These are phyloP conservation scores for Cylas formicarius DNA, from an alignment of 1,140 invertebrate genomes.

Conservation along the genomic window DNA sequence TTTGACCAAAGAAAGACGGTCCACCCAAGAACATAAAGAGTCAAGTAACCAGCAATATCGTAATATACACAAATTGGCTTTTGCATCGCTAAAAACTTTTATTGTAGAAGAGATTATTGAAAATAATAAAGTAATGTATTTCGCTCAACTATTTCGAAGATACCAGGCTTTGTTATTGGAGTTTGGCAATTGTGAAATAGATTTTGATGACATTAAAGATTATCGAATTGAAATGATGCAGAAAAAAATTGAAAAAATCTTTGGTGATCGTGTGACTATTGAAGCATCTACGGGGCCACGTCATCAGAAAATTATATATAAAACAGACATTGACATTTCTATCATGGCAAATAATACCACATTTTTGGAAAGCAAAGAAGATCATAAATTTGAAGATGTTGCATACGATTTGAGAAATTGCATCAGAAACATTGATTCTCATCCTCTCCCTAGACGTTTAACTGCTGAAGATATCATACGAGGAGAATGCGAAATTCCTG, in stretches of 20 bases:
- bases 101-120: constrained; percentile 14
- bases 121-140: constrained; percentile 15
- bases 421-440: constrained; percentile 6
- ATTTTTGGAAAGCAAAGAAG: too few relatives aligned
- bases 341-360: too few relatives aligned
- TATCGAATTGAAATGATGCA: constrained; percentile 33
- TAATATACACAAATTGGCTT: constrained; percentile 12
- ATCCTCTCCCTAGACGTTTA: background rate
- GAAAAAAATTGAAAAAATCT: too few relatives aligned
- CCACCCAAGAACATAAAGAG: constrained; percentile 6
- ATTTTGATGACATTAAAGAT: constrained; percentile 26
- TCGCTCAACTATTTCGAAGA: constrained; percentile 16
- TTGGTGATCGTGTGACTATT: constrained; percentile 33
- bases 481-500: too few relatives aligned
- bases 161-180: constrained; percentile 18
- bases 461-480: too few relatives aligned
- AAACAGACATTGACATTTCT: too few relatives aligned
- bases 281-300: constrained; percentile 30
- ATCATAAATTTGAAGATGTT: constrained; percentile 6
- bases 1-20: constrained; percentile 11
- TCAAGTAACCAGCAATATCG: constrained; percentile 12
- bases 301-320: too few relatives aligned
- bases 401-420: constrained; percentile 2
- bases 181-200: constrained; percentile 13
- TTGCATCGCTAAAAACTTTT: constrained; percentile 11